Evolutionary conservation across 2,888 invertebrate genomes (phyloP), one percentile per base, ranked within the genome.

Genomic region (Tetrapedia diversipes): DNA sequence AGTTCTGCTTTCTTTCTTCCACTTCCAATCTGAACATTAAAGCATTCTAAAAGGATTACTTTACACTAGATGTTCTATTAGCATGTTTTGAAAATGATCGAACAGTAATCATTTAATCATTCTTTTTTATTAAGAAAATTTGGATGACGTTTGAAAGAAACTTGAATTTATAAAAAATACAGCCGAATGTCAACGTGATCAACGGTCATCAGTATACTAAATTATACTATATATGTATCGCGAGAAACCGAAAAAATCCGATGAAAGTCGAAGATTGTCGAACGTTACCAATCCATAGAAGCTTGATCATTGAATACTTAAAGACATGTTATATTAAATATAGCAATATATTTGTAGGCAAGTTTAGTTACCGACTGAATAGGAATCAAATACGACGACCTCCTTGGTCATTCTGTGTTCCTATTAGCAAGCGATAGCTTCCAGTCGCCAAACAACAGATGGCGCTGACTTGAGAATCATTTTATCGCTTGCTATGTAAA

Each of bases 121-220:
- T 22, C 4, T 27, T 32, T 22, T 2, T 56, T 11, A 10, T 1
- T 14, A 10, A 34, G 47, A 39, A 57, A 59, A 29, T 19, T 11
- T 4, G 16, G 19, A 66, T 37, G 37, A 67, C 45, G 41, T 39
- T 66, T n/a, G 7, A 32, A 43, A 32, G 10, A 49, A 45, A 57
- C 43, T 63, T 27, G 34, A 67, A 64, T 64, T 53, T 29, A 14
- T 16, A 16, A 32, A 53, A 45, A 19, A 56, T n/a, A 56, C 68
- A 45, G 10, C 32, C 39, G 56, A 79, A 72, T 51, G 73, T 77
- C 79, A 79, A 73, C 61, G 73, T 68, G 77, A 79, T 69, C 73
- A 67, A 77, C 79, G 65, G 68, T 72, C 54, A 60, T 49, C 43
- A 39, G 43, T 56, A 53, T 56, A 79, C 56, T 24, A 60, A 79